Base-by-base conservation (phyloP, 2,797 vertebrate species). In the Lindbergichthys nudifrons region DNA sequence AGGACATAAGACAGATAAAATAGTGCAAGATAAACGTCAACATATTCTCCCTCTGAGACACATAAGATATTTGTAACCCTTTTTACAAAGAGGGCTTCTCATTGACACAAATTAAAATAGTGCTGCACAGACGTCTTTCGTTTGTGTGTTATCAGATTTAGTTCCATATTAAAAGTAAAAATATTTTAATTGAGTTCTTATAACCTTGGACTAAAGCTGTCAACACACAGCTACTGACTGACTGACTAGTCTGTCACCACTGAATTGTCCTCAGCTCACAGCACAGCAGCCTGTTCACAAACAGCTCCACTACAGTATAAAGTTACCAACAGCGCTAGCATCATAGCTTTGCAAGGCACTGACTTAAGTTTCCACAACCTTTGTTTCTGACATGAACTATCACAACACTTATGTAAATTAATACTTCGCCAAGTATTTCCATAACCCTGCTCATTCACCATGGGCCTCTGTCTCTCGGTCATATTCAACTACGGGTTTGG, bases 201-300 rank as follows among this genome's bases (percentile, higher is more conserved):
- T 36, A 36, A 36, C 32, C 7, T 36, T 7, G n/a, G 26, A 36
- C 15, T 8, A 16, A n/a, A 47, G 2, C 56, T 58, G 60, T 65
- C 48, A 53, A 30, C 43, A 51, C n/a, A 21, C 5, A 64, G 42
- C 46, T 14, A 21, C 2, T 56, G 62, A 76, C 60, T 64, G 19
- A 4, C n/a, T 67, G 21, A 61, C 47, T 1, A 13, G 5, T 10
- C 62, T 61, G 61, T 64, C 57, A 52, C 16, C 43, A 48, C n/a
- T 39, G 13, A 11, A 13, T 41, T 47, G 13, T 59, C 50, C 60
- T 18, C 51, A 60, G 41, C 47, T 56, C 58, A 39, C 53, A 18
- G 32, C 43, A 56, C 54, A 42, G 13, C 68, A 70, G 36, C 47
- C 43, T 59, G 12, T 36, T 74, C 19, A 26, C 51, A 19, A 69